phyloP scores from a whole-genome alignment of 1,140 invertebrate species.

The Rhopalosiphum maidis region DNA sequence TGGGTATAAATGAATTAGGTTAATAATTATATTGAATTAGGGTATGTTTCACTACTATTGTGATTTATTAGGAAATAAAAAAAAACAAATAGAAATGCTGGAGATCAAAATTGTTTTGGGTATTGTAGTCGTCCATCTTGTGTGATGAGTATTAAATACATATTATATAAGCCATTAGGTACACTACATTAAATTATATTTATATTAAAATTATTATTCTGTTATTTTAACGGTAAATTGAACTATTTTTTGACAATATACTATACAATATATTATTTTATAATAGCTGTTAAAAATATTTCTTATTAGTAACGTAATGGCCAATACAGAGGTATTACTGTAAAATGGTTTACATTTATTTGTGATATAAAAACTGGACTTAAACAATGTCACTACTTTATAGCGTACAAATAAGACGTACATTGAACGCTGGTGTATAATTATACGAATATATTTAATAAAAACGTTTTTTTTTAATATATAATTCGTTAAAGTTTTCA shows the following conservation, averaged over 20 bases:
- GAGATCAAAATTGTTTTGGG: background rate
- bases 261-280: too few species aligned
- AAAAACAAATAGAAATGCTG: background rate
- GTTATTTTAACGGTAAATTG: too few species aligned
- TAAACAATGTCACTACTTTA: too few species aligned
- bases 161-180: too few species aligned
- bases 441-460: background rate
- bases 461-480: background rate
- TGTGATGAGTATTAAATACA: background rate
- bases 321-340: too few species aligned
- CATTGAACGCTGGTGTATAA: background rate
- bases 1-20: background rate
- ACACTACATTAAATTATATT: too few species aligned
- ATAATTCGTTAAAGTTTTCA: background rate
- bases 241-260: too few species aligned
- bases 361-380: too few species aligned
- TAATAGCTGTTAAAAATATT: too few species aligned
- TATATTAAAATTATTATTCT: too few species aligned
- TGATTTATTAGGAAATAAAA: background rate
- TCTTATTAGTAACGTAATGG: too few species aligned
- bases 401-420: background rate
- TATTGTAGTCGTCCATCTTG: background rate
- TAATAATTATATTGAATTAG: background rate
- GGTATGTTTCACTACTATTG: background rate
- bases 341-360: too few species aligned